These are phyloP conservation scores for Lutjanus argentimaculatus DNA, from an alignment of 2,797 vertebrate species.

Conservation along the genomic window DNA sequence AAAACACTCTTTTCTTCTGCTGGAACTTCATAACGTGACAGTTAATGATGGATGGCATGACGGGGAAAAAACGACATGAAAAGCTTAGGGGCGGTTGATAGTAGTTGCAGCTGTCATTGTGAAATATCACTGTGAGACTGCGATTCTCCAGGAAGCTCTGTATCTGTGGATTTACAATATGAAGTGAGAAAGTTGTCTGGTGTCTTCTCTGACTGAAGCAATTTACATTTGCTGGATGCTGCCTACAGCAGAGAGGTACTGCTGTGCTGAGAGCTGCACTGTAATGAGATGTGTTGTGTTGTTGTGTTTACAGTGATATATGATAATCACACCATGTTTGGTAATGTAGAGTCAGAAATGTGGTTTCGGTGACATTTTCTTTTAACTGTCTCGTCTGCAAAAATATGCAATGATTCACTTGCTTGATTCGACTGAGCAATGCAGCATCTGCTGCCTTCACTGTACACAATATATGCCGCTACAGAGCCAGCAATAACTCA, in stretches of 20 bases:
- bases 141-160: conserved; percentile 31
- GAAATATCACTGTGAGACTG: conserved; percentile 59
- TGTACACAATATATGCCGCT: neutral
- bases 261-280: conserved; percentile 24
- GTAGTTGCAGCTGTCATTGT: conserved; percentile 65
- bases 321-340: conserved; percentile 43
- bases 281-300: conserved; percentile 52
- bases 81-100: conserved; percentile 55
- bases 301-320: conserved; percentile 49
- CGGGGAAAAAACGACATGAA: conserved; percentile 26
- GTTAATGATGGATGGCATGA: conserved; percentile 69
- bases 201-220: conserved; percentile 43
- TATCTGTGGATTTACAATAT: conserved; percentile 43
- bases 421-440: conserved; percentile 23
- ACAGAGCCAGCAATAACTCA: neutral
- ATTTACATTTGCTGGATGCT: conserved; percentile 42
- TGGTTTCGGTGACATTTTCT: conserved; percentile 17
- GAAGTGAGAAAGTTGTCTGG: conserved; percentile 47
- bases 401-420: conserved; percentile 20
- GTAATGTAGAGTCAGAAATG: conserved; percentile 25
- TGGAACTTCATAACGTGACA: conserved; percentile 63
- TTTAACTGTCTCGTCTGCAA: conserved; percentile 8
- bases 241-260: conserved; percentile 22
- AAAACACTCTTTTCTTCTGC: conserved; percentile 27
- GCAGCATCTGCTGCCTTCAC: conserved; percentile 20